These are phyloP conservation scores for Patella ulyssiponensis DNA, from an alignment of 2,888 invertebrate genomes.

Conservation along the genomic window DNA sequence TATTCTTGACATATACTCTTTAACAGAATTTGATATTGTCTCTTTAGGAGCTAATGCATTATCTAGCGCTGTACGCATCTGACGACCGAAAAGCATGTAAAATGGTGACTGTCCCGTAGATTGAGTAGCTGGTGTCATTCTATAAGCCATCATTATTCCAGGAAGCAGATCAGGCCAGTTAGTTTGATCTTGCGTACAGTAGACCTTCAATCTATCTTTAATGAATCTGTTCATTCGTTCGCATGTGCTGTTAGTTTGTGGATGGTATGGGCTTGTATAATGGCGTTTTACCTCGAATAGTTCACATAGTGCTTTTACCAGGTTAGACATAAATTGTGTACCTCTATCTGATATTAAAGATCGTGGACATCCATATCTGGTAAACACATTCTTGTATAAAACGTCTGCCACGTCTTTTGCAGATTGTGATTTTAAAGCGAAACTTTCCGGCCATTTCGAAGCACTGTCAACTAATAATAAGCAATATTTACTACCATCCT, in stretches of 20 bases:
- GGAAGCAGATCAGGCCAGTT: slow-evolving; percentile 20
- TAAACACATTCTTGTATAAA: slow-evolving; percentile 23
- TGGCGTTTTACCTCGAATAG: slow-evolving; percentile 13
- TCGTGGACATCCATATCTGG: slow-evolving; percentile 26
- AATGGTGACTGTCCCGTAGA: slow-evolving; percentile 22
- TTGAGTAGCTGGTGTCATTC: slow-evolving; percentile 16
- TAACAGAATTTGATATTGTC: neutral
- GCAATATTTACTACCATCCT: too few species aligned
- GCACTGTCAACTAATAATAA: slow-evolving; percentile 18
- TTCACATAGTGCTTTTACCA: slow-evolving; percentile 22
- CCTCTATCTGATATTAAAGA: slow-evolving; percentile 36
- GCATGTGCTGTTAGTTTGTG: slow-evolving; percentile 17
- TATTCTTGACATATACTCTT: slow-evolving; percentile 10
- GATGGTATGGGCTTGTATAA: slow-evolving; percentile 16
- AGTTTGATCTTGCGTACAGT: neutral
- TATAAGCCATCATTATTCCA: slow-evolving; percentile 19
- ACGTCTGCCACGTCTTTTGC: slow-evolving; percentile 17
- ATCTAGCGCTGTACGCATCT: slow-evolving; percentile 14
- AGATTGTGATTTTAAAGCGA: slow-evolving; percentile 21
- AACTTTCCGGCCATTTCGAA: slow-evolving; percentile 18
- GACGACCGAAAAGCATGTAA: slow-evolving; percentile 20
- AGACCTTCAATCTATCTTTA: neutral
- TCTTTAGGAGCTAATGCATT: slow-evolving; percentile 12
- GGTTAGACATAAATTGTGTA: slow-evolving; percentile 31
- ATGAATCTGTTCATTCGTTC: slow-evolving; percentile 25